A percentile compares a stretch with the other conserved stretches of the same genome.
These are phyloP conservation scores for Lissonota sp. DNA, from an alignment of 2,888 invertebrate genomes.

Conservation along the genomic window DNA sequence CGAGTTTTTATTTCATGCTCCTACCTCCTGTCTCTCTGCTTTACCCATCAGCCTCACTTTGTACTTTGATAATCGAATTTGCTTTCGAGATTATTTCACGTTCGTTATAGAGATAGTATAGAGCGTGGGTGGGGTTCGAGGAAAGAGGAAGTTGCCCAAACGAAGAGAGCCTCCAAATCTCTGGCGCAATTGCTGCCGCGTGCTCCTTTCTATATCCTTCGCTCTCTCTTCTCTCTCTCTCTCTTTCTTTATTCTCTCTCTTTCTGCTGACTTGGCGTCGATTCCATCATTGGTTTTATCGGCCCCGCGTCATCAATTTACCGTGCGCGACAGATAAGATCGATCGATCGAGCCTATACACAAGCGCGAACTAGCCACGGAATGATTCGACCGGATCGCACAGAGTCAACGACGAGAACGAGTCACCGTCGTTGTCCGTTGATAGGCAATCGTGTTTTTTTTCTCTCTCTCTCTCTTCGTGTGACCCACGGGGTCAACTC, in stretches of 20 bases:
- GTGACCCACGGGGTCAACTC: constrained; percentile 25
- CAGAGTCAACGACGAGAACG: constrained; percentile 5
- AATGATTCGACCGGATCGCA: constrained; percentile 41
- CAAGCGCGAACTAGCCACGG: constrained; percentile 61
- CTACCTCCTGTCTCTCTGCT: constrained; percentile 15
- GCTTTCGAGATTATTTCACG: constrained; percentile 56
- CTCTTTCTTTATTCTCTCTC: no score
- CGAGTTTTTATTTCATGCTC: constrained; percentile 53
- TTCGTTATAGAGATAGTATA: constrained; percentile 42
- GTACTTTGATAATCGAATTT: constrained; percentile 65
- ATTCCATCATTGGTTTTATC: constrained; percentile 18
- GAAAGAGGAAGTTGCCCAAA: constrained; percentile 6
- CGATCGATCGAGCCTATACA: constrained; percentile 63
- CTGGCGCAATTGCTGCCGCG: neutral
- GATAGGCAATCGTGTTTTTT: constrained; percentile 29
- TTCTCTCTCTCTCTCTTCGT: constrained; percentile 25
- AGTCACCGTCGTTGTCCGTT: constrained; percentile 16
- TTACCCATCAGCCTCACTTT: constrained; percentile 56
- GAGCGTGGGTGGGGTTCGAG: neutral
- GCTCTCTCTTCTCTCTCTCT: constrained; percentile 38
- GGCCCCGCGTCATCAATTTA: constrained; percentile 56
- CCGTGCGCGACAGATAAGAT: constrained; percentile 58
- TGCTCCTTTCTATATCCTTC: constrained; percentile 24
- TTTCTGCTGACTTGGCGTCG: constrained; percentile 20
- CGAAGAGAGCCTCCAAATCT: constrained; percentile 16